Base-by-base conservation (phyloP, 1,140 invertebrate genomes). In the Cecropterus lyciades region DNA sequence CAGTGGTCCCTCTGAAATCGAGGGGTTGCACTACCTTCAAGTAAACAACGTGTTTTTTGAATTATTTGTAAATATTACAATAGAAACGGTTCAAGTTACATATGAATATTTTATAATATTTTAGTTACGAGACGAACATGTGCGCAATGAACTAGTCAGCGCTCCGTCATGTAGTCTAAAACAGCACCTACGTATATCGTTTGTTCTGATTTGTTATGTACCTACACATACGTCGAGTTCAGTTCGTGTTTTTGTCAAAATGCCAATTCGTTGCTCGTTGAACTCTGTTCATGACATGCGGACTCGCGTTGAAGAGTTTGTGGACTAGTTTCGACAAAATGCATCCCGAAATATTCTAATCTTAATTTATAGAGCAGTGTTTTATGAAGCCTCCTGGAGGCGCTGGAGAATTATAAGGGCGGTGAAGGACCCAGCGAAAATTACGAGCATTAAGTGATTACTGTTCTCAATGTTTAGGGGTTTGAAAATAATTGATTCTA, bases 231-330 rank as follows among this genome's bases (percentile, higher is more conserved):
- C 63, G 67, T 73, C 62, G 70, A 63, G 59, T 49, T 73, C 66
- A 67, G 70, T 68, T 65, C 68, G 63, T 79, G 79, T n/a, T 85
- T 82, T 87, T 84, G 84, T 73, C 84, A 83, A 72, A 72, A 67
- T 85, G 84, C 86, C 84, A 89, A 83, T 80, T 69, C 70, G 49
- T 67, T 77, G 62, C 55, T 57, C 68, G 75, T 71, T 75, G 49
- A 66, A 73, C 65, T 46, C 55, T 67, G 53, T 60, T 56, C 53
- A 43, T 62, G 55, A 59, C 56, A 52, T 52, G 55, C 20, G 49
- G 14, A 66, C 27, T 17, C 30, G 33, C 15, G 20, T 46, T 43
- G n/a, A 59, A n/a, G n/a, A 40, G 20, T 24, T 24, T 24, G 20
- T 5, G 20, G n/a, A 40, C 7, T 40, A 42, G 3, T 33, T 24